These are phyloP conservation scores for Anoplophora glabripennis DNA, from an alignment of 1,140 invertebrate genomes.

Conservation along the genomic window DNA sequence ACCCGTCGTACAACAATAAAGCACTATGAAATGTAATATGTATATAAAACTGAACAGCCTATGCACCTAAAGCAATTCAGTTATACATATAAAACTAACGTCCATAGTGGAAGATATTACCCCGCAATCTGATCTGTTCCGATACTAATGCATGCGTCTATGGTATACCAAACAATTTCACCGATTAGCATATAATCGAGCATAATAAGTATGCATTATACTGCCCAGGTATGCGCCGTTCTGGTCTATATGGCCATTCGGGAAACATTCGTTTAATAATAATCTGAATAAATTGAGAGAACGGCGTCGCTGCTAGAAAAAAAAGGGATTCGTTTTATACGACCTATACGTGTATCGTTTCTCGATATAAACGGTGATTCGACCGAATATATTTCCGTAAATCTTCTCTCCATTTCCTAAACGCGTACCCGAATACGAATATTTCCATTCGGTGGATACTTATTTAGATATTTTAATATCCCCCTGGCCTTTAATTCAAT, in stretches of 20 bases:
- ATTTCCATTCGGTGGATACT: no score
- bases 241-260: constrained; percentile 10
- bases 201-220: constrained; percentile 11
- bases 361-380: constrained; percentile 12
- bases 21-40: no score
- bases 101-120: neutral
- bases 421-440: no score
- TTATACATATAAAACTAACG: neutral
- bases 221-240: constrained; percentile 3
- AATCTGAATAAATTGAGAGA: constrained; percentile 17
- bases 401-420: constrained; percentile 13
- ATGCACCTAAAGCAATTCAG: no score
- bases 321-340: constrained; percentile 15
- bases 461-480: no score
- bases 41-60: no score
- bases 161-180: constrained; percentile 6
- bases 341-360: constrained; percentile 14
- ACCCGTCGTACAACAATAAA: no score
- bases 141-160: neutral
- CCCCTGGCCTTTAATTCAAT: no score
- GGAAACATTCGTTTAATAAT: constrained; percentile 13
- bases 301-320: neutral
- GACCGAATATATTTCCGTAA: constrained; percentile 16
- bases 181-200: constrained; percentile 15
- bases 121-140: neutral